Base-by-base conservation (phyloP, 2,888 invertebrate genomes). In the Anarsia innoxiella region DNA sequence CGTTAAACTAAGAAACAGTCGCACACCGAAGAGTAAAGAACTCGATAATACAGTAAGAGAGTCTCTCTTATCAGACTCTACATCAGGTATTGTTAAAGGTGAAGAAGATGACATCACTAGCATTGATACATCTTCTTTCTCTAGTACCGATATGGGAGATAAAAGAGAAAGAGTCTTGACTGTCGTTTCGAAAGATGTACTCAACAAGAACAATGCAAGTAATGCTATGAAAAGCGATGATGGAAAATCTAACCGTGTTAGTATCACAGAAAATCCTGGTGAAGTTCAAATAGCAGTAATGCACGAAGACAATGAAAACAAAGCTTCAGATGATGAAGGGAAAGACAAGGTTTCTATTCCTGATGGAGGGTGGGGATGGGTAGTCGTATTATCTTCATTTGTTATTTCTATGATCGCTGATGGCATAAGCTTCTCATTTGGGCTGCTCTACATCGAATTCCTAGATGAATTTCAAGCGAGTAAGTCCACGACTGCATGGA, bases 381-480 rank as follows among this genome's bases (percentile, higher is more conserved):
- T 95, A 12, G 93, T 97, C 1, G 96, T 97, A 0, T 70, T 92
- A 25, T 91, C 95, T 2, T 94, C 95, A 0, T 89, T 97, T 48
- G 67, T 95, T 27, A 90, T 96, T 39, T 95, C 95, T 12, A 89
- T 95, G 80, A 92, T 97, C 32, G 94, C 95, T 25, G 97, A 97
- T 70, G 97, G 97, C 0, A 90, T 97, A 39, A 94, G 95, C 34
- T 96, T 97, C 68, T 95, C 95, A 1, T 97, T 97, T 67, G 98
- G 97, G 0, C 83, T 97, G 11, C 86, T 97, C 5, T 95, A 93
- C 61, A 91, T 93, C 1, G 92, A 95, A 57, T 91, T 97, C 55
- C 79, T 94, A 30, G 86, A 90, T 31, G 91, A 94, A 58, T 97
- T 96, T 65, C 80, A 88, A 38, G 92, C 93, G 16, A 92, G 92